Base-by-base conservation (phyloP, 2,797 vertebrate genomes). In the Carapus acus region DNA sequence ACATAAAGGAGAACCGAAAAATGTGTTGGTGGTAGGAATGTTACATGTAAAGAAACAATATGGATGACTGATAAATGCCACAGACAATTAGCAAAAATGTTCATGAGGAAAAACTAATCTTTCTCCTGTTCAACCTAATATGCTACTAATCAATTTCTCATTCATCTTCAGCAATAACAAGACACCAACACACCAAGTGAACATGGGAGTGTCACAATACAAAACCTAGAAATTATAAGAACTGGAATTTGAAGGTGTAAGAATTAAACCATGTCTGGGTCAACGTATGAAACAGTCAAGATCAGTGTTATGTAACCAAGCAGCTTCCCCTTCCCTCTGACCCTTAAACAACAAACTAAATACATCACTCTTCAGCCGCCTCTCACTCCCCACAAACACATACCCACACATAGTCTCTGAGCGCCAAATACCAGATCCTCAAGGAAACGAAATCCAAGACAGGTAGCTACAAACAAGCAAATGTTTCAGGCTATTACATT, bases 41-140 rank as follows among this genome's bases (percentile, higher is more conserved):
- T 71, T 66, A n/a, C n/a, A n/a, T n/a, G n/a, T 48, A 60, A 58
- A 40, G 38, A 40, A 18, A 46, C 19, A 43, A 45, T 1, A 52
- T 19, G 54, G 41, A n/a, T n/a, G n/a, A 51, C 56, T 17, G 47
- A 58, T 49, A 65, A 83, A 81, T 65, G 72, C 67, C 74, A 74
- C 68, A 72, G 72, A 74, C 58, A 56, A 49, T 69, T 36, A 49
- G 15, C 62, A n/a, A 61, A 61, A 50, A 4, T 58, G 16, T 56
- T 54, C 31, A 66, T 9, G 49, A 18, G 44, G 22, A 46, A 61
- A 56, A 22, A 48, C 11, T 24, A 67, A 57, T 6, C 21, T 41
- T 49, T 54, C 50, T 54, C 63, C 49, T 37, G 17, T 59, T 74
- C 31, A 33, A 4, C 31, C 31, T 43, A 73, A 46, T 58, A 17